Evolutionary conservation across 2,113 vertebrate species (phyloP).

Genomic region (Tragulus kanchil): DNA sequence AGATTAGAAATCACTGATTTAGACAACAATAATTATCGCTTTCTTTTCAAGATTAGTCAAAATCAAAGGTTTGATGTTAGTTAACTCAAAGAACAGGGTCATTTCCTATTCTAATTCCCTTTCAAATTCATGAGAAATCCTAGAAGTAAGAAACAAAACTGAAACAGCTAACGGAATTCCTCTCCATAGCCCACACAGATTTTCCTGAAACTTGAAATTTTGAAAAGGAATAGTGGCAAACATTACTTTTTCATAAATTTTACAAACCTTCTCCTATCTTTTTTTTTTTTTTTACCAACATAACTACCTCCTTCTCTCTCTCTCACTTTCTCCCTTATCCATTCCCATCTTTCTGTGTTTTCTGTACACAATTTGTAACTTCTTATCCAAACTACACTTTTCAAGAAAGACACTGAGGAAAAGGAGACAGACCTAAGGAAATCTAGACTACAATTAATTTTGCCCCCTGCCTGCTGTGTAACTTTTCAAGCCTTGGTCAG

Average conservation of each 20-base stretch:
- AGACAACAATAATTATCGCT: background rate
- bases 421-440: background rate
- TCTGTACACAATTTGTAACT: background rate
- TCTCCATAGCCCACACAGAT: background rate
- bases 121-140: background rate
- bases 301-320: background rate
- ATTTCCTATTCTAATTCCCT: background rate
- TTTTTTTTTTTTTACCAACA: background rate
- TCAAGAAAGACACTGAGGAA: conserved; percentile 19
- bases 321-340: background rate
- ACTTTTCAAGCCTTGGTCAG: conserved; percentile 13
- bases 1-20: background rate
- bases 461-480: conserved; percentile 44
- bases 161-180: background rate
- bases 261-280: background rate
- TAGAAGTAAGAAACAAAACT: background rate
- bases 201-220: conserved; percentile 16
- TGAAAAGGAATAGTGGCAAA: background rate
- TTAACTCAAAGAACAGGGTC: background rate
- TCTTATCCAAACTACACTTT: conserved; percentile 26
- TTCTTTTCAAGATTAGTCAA: conserved; percentile 11
- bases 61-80: no score
- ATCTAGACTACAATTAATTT: conserved; percentile 61
- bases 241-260: background rate
- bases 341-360: background rate